Evolutionary conservation across 2,113 vertebrate species (phyloP).

Genomic region (Pteropus alecto): DNA sequence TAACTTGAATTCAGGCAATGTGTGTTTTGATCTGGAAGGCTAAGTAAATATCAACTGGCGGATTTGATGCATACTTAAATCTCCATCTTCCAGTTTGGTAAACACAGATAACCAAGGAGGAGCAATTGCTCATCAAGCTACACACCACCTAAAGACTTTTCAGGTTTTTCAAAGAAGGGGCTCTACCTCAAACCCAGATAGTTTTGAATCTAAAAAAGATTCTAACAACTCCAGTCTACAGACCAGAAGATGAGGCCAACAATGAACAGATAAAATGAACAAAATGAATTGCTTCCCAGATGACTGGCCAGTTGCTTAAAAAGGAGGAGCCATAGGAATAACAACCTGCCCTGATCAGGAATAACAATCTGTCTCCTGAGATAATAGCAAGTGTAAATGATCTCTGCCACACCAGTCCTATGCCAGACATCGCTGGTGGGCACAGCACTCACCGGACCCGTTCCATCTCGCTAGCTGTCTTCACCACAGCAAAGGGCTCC

Average conservation of each 20-base stretch:
- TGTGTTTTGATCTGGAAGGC: not conserved
- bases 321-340: not conserved
- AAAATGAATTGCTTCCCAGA: not conserved
- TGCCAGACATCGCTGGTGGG: not conserved
- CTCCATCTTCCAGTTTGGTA: not conserved
- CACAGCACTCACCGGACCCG: slow-evolving; percentile 90
- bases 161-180: not conserved
- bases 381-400: not conserved
- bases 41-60: not conserved
- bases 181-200: not conserved
- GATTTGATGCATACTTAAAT: not conserved
- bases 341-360: not conserved
- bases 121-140: not conserved
- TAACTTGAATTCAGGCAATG: not conserved
- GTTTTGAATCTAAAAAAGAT: slow-evolving; percentile 11
- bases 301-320: not conserved
- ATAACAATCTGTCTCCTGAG: not conserved
- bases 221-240: not conserved
- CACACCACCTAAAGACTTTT: not conserved
- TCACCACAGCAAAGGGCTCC: slow-evolving; percentile 97
- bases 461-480: slow-evolving; percentile 97
- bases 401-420: not conserved
- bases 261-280: not conserved
- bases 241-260: not conserved
- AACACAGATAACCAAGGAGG: not conserved